Evolutionary conservation across 2,113 vertebrate species (phyloP).

Genomic region (Gymnarchus niloticus): DNA sequence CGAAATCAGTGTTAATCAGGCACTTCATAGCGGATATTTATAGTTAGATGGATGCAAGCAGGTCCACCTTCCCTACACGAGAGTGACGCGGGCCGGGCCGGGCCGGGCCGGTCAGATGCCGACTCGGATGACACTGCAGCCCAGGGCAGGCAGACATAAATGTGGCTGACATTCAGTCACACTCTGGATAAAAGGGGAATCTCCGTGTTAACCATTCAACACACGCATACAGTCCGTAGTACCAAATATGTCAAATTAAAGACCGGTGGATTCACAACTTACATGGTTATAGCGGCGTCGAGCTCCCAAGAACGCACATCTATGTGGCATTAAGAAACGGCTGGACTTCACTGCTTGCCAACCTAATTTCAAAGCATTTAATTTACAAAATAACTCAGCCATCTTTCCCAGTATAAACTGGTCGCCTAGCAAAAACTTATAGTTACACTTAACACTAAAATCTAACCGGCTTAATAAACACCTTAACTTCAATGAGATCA

Average conservation of each 20-base stretch:
- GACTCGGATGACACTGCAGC: neutral
- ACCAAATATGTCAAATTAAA: neutral
- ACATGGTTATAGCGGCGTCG: slow-evolving; percentile 48
- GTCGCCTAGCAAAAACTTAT: neutral
- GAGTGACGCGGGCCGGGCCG: too few relatives aligned
- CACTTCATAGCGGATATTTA: too few relatives aligned
- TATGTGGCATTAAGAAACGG: slow-evolving; percentile 33
- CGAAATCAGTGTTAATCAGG: too few relatives aligned
- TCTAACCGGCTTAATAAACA: neutral
- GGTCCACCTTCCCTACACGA: too few relatives aligned
- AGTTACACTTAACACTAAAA: neutral
- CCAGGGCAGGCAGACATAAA: neutral
- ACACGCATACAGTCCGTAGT: neutral
- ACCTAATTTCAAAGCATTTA: slow-evolving; percentile 34
- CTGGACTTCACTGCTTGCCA: slow-evolving; percentile 45
- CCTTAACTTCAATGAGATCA: neutral
- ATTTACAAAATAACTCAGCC: slow-evolving; percentile 41
- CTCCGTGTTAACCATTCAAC: neutral
- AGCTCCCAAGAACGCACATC: neutral
- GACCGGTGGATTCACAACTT: slow-evolving; percentile 36
- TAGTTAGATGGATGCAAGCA: too few relatives aligned
- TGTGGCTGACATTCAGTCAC: neutral
- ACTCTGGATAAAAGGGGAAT: neutral
- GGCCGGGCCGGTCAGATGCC: too few relatives aligned
- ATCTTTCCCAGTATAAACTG: slow-evolving; percentile 35